Evolutionary conservation across 92 coral and sea anemone species (phyloP).

Genomic region (Epizoanthus ramosus): DNA sequence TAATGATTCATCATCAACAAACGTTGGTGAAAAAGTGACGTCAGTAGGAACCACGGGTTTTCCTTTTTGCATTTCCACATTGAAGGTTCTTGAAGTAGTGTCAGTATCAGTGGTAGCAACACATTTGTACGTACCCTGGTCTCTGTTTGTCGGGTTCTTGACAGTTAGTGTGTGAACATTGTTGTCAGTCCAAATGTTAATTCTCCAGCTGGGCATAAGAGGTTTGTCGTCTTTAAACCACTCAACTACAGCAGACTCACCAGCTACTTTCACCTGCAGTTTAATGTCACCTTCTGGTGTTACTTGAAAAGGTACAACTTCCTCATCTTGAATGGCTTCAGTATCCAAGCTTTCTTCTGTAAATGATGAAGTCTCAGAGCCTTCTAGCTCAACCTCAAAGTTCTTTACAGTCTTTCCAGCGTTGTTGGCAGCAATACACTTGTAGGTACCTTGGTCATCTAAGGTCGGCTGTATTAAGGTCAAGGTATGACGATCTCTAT

Average conservation of each 20-base stretch:
- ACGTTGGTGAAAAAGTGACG: slow-evolving; percentile 21
- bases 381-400: slow-evolving; percentile 77
- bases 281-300: slow-evolving; percentile 25
- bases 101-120: slow-evolving; percentile 65
- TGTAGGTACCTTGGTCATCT: slow-evolving; percentile 63
- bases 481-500: slow-evolving; percentile 49
- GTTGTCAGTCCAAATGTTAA: slow-evolving; percentile 66
- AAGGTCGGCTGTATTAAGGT: slow-evolving; percentile 49
- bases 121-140: slow-evolving; percentile 78
- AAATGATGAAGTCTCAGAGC: slow-evolving; percentile 37
- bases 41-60: slow-evolving; percentile 33
- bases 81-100: slow-evolving; percentile 40
- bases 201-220: slow-evolving; percentile 61
- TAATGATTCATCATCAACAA: slow-evolving; percentile 43
- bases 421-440: slow-evolving; percentile 37
- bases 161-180: slow-evolving; percentile 69
- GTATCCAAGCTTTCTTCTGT: slow-evolving; percentile 26
- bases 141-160: slow-evolving; percentile 62
- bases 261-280: slow-evolving; percentile 22
- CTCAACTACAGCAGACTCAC: slow-evolving; percentile 62
- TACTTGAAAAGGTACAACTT: slow-evolving; percentile 27
- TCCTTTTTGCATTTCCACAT: slow-evolving; percentile 45
- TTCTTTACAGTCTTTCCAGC: slow-evolving; percentile 60
- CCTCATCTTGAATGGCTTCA: slow-evolving; percentile 8
- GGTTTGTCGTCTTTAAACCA: slow-evolving; percentile 91